Evolutionary conservation across 2,113 vertebrate species (phyloP).

Genomic region (Regulus satrapa): DNA sequence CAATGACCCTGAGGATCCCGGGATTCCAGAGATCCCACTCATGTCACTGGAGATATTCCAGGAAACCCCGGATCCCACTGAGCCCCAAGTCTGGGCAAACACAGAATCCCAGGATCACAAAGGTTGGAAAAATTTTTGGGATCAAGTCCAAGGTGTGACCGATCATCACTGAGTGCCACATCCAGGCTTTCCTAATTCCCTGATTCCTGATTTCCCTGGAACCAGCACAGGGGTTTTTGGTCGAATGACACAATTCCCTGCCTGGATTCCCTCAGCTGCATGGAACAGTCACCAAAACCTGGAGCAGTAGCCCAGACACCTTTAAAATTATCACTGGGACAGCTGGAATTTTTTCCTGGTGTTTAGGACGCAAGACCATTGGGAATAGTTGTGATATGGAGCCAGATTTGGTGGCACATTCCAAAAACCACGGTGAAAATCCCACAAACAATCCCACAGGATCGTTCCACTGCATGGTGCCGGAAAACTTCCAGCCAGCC

Average conservation of each 20-base stretch:
- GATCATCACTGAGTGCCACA: fast-evolving
- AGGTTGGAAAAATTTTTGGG: not conserved
- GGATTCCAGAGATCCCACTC: not conserved
- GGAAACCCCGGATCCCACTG: not conserved
- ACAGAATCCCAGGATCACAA: fast-evolving
- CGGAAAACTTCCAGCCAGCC: not conserved
- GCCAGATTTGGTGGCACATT: not conserved
- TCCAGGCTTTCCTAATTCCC: not conserved
- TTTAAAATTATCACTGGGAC: fast-evolving
- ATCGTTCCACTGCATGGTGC: fast-evolving
- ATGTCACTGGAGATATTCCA: not conserved
- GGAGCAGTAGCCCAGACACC: not conserved
- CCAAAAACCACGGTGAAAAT: not conserved
- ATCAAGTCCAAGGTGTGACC: not conserved
- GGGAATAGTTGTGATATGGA: fast-evolving
- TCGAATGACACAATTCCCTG: not conserved
- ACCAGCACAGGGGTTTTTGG: not conserved
- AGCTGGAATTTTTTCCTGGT: not conserved
- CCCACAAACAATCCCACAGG: too few relatives aligned
- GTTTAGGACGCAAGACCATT: fast-evolving
- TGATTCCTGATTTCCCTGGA: not conserved
- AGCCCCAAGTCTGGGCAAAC: too few relatives aligned
- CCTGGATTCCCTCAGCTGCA: not conserved
- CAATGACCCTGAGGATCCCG: fast-evolving
- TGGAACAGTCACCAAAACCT: not conserved